Evolutionary conservation across 2,797 vertebrate species (phyloP), one percentile per base, ranked within the genome.

Genomic region (Sebastes jordani): DNA sequence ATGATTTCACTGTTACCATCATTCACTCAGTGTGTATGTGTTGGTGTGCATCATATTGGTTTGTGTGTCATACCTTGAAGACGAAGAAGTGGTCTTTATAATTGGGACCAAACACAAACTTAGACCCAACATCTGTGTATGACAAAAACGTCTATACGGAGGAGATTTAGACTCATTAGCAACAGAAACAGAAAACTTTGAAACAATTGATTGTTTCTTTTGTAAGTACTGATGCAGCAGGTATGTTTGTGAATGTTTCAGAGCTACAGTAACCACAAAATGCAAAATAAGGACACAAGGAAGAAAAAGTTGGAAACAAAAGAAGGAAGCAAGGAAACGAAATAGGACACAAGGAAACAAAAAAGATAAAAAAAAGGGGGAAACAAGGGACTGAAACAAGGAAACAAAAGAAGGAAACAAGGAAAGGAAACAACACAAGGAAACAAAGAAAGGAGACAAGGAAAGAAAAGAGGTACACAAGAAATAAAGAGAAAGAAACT

Each of bases 21-120:
- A 29, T 36, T 23, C 34, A 16, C 32, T 36, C 32, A 63, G 22
- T 23, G 34, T 36, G n/a, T 18, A 11, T 38, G 36, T 46, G 36
- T 27, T 8, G 7, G 63, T 20, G 29, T 42, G 18, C 2, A 58
- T 56, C 29, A 14, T 34, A 2, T 5, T 34, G 6, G 6, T 27
- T 14, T 38, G 30, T 27, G 34, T 46, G 36, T 46, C 73, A 3
- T 94, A 97, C 97, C 97, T 97, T 96, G 90, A 98, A 98, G 74
- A 94, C 94, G 59, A 98, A 96, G 71, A 96, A 94, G 86, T 98
- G 97, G 32, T 97, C 95, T 0, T 6, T 84, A 9, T 95, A 97
- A 38, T 83, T 96, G n/a, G 93, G 86, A 64, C 97, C 97, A n/a
- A 98, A 98, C 22, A 98, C 94, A 91, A 98, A 98, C 65, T 85